phyloP scores from a whole-genome alignment of 1,140 invertebrate species.

The Brachionus plicatilis region DNA sequence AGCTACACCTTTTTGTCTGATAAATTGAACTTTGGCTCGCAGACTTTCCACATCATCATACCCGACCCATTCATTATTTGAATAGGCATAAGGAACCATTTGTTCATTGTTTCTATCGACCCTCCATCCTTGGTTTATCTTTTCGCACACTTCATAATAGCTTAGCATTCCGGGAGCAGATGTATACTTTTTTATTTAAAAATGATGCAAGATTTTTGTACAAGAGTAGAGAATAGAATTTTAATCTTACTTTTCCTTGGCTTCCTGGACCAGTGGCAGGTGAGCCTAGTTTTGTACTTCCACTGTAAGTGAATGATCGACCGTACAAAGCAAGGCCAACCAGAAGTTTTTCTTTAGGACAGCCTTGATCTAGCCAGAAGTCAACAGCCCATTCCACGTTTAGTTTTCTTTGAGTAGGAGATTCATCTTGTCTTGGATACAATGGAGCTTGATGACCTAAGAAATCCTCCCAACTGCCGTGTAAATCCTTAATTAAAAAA shows the following conservation, averaged over 20 bases:
- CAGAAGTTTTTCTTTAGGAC: conserved; percentile 71
- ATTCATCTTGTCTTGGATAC: conserved; percentile 32
- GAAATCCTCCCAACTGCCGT: conserved; percentile 34
- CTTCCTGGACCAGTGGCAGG: conserved; percentile 67
- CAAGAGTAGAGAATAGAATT: conserved; percentile 78
- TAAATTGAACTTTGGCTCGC: conserved; percentile 42
- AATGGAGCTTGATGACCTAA: conserved; percentile 26
- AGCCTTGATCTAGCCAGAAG: conserved; percentile 70
- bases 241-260: conserved; percentile 67
- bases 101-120: conserved; percentile 12
- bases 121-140: not conserved
- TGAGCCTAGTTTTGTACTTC: conserved; percentile 74
- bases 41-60: conserved; percentile 69
- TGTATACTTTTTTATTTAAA: conserved; percentile 68
- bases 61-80: conserved; percentile 83
- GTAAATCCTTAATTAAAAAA: not conserved
- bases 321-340: conserved; percentile 82
- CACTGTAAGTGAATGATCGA: conserved; percentile 70
- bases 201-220: conserved; percentile 71
- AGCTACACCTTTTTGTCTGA: conserved; percentile 12
- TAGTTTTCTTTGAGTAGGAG: not conserved
- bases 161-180: conserved; percentile 81
- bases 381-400: conserved; percentile 47
- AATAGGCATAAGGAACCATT: conserved; percentile 69
- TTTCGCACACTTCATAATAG: conserved; percentile 68